Evolutionary conservation across 2,888 invertebrate genomes (phyloP).

Genomic region (Cosmia trapezina): DNA sequence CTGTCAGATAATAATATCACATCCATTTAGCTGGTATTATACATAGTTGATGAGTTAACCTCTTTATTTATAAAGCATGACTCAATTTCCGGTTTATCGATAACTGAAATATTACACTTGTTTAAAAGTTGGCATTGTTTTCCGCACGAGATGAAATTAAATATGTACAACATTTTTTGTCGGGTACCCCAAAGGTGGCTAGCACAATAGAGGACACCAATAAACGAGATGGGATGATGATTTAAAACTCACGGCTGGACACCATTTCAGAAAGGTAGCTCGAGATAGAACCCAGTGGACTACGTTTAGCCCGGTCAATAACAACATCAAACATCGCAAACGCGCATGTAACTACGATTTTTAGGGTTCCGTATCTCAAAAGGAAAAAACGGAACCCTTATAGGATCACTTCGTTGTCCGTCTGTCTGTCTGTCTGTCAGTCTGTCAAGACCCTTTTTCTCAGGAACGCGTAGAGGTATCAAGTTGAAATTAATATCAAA

Average conservation of each 20-base stretch:
- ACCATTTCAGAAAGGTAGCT: neutral
- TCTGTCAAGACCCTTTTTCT: too few species aligned
- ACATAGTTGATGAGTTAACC: constrained; percentile 15
- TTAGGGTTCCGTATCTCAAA: too few species aligned
- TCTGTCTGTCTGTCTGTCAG: too few species aligned
- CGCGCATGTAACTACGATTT: too few species aligned
- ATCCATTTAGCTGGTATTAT: neutral
- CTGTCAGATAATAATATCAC: neutral
- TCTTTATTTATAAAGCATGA: neutral
- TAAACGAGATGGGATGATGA: too few species aligned
- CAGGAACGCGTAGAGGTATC: too few species aligned
- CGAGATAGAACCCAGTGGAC: neutral
- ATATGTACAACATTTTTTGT: neutral
- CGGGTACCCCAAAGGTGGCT: too few species aligned
- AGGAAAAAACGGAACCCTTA: too few species aligned
- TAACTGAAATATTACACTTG: neutral
- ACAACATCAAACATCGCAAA: too few species aligned
- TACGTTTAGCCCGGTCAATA: neutral
- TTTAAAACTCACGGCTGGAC: neutral
- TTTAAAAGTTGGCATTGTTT: neutral
- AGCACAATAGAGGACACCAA: too few species aligned
- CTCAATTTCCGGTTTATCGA: neutral
- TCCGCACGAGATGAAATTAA: neutral
- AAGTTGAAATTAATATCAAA: too few species aligned
- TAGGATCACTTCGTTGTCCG: too few species aligned